Evolutionary conservation across 2,888 invertebrate species (phyloP).

Genomic region (Drosophila imparisetae): DNA sequence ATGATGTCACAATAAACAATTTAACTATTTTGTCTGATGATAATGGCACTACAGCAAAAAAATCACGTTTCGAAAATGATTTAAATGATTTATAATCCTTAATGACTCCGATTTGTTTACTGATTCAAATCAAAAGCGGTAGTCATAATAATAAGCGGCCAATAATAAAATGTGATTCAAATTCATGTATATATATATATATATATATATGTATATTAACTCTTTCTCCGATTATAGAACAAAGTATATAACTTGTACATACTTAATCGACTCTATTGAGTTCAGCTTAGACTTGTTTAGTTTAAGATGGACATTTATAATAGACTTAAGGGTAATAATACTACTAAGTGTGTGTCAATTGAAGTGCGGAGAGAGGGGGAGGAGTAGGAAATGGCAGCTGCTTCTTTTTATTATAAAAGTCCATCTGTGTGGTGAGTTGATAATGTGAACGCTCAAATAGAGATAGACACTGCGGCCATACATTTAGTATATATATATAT

Average conservation of each 20-base stretch:
- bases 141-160: too few relatives aligned
- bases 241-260: neutral
- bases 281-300: neutral
- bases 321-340: neutral
- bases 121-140: neutral
- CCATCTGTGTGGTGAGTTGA: neutral
- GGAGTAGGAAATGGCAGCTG: neutral
- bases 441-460: neutral
- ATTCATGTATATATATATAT: too few relatives aligned
- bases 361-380: neutral
- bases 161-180: too few relatives aligned
- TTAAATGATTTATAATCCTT: neutral
- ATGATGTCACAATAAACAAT: conserved; percentile 35
- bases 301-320: neutral
- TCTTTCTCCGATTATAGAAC: neutral
- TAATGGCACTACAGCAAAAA: neutral
- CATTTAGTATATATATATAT: neutral
- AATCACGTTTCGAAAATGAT: neutral
- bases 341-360: neutral
- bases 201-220: neutral
- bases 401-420: neutral
- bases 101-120: neutral
- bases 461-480: neutral
- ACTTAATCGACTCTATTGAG: neutral
- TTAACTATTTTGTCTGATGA: neutral